Evolutionary conservation across 2,888 invertebrate genomes (phyloP).

Genomic region (Ceramica pisi): DNA sequence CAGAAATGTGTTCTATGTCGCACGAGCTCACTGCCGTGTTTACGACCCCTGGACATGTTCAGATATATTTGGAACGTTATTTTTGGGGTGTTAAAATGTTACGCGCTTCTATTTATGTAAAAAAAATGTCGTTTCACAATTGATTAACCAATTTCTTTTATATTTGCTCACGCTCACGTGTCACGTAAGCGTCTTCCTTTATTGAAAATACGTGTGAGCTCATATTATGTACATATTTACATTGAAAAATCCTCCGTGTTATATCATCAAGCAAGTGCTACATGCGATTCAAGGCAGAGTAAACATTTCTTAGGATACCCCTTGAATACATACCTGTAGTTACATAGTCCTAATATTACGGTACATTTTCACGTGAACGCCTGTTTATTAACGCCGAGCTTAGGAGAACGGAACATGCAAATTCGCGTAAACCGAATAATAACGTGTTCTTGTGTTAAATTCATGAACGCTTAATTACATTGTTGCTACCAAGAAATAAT

Average conservation of each 20-base stretch:
- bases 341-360: constrained; percentile 11
- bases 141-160: background rate
- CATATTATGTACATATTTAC: no score
- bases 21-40: constrained; percentile 44
- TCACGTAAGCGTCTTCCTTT: background rate
- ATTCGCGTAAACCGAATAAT: constrained; percentile 40
- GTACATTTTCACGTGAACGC: constrained; percentile 17
- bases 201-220: background rate
- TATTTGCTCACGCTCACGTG: no score
- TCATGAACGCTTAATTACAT: constrained; percentile 42
- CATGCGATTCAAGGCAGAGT: background rate
- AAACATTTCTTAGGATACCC: constrained; percentile 7
- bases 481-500: constrained; percentile 27
- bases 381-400: constrained; percentile 32
- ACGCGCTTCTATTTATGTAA: constrained; percentile 23
- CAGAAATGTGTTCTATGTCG: constrained; percentile 45
- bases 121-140: background rate
- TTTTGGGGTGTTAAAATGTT: constrained; percentile 42
- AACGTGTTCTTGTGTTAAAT: constrained; percentile 37
- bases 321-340: constrained; percentile 1
- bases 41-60: constrained; percentile 40
- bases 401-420: constrained; percentile 31
- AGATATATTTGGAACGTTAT: constrained; percentile 46
- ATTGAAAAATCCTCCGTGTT: constrained; percentile 2
- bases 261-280: constrained; percentile 20